Percentiles rank a stretch among this genome's conserved stretches.
Conservation (phyloP, 35 echinoderm and acorn worm species). For the Heliocidaris erythrogramma region DNA sequence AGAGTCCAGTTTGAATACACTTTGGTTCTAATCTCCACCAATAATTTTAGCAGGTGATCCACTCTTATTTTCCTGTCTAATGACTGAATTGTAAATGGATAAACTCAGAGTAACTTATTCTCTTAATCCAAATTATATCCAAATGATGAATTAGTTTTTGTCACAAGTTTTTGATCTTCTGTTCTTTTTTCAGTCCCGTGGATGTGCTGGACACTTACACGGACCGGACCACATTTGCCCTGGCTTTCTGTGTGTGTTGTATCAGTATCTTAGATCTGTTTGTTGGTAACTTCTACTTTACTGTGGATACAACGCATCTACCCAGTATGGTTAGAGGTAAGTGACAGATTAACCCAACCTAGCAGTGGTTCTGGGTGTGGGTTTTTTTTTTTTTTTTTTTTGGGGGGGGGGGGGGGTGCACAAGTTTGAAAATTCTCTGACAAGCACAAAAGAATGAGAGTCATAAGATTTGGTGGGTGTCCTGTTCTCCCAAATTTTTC, state of each 20-base stretch:
- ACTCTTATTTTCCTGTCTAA: not conserved
- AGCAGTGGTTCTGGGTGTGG: too few species aligned
- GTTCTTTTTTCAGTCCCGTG: not conserved
- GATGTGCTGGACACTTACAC: conserved; percentile 19
- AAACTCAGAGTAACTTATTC: not conserved
- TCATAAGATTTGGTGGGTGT: too few species aligned
- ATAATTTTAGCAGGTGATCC: too few species aligned
- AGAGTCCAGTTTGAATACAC: too few species aligned
- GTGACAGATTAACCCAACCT: not conserved
- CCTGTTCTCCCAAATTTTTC: too few species aligned
- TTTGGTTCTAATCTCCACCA: too few species aligned
- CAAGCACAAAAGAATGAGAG: not conserved
- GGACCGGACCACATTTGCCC: not conserved
- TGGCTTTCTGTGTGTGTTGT: conserved; percentile 27
- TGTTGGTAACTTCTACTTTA: conserved; percentile 7
- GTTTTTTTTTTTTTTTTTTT: too few species aligned
- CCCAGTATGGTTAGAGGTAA: conserved; percentile 19
- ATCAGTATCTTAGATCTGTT: conserved; percentile 5
- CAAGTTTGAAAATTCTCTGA: not conserved
- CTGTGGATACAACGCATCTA: not conserved
- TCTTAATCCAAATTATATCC: not conserved
- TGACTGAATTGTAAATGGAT: not conserved
- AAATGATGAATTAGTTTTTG: too few species aligned
- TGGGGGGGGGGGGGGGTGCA: not conserved
- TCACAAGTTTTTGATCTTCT: not conserved